Base-by-base conservation (phyloP, 2,888 invertebrate genomes). In the Dicranocentrus wangi region DNA sequence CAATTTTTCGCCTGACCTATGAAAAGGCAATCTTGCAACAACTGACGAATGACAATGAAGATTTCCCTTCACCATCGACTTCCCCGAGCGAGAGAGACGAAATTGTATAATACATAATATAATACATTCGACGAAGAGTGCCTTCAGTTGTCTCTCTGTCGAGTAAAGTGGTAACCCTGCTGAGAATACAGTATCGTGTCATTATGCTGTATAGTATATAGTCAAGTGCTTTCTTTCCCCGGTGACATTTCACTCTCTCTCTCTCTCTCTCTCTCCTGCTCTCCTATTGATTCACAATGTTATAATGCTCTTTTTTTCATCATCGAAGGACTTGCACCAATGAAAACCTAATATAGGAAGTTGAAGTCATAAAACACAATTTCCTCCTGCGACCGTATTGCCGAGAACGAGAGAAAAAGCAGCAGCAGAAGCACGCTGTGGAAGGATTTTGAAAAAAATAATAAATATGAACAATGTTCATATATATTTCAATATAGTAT, bases 161-260 rank as follows among this genome's bases (percentile, higher is more conserved):
- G 10, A 47, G 47, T 7, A 47, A 47, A 47, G 47, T 47, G 47
- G 47, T 15, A 47, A 47, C 43, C 63, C 63, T 63, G 63, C 63
- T 63, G 63, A 39, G 63, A 63, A 21, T 42, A 42, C 39, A 13
- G 63, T 63, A 63, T 63, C 42, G 42, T 63, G 63, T 63, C 63
- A 63, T 63, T 63, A 63, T 39, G 21, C 23, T 63, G 19, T 43
- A 19, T 28, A n/a, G 15, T 23, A 39, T 43, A 19, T 28, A n/a
- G 15, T 23, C 39, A 43, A 63, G 42, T 63, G 23, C 63, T 63
- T 61, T 61, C 19, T 39, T 47, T 47, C n/a, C 28, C 23, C 63
- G 63, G 39, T 63, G 63, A 63, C 63, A 63, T 63, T 63, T 63
- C 63, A 63, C 42, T 42, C 63, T 23, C 21, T 23, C 42, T 63